A percentile compares a stretch with the other conserved stretches of the same genome.
Conservation (phyloP, 2,888 invertebrate genomes). For the Lordiphosa fenestrarum region DNA sequence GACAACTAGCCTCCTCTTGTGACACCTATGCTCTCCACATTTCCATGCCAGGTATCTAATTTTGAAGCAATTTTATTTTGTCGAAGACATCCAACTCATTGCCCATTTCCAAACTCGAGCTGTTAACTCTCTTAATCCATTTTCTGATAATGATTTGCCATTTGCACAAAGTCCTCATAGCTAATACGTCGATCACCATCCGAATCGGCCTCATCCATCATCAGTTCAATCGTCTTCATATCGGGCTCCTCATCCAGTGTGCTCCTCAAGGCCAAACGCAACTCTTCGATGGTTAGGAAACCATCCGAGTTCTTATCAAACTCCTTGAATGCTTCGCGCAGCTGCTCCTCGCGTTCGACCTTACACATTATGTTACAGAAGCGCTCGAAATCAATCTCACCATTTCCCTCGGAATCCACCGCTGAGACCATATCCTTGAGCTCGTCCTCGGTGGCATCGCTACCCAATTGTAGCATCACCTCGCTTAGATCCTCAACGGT, state of each 20-base stretch:
- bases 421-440: conserved; percentile 9
- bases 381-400: conserved; percentile 1
- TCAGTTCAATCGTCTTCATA: background rate
- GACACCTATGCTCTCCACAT: too few species aligned
- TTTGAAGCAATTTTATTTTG: too few species aligned
- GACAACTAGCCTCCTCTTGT: too few species aligned
- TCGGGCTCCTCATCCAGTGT: conserved; percentile 6
- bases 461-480: conserved; percentile 4
- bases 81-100: too few species aligned
- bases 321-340: background rate
- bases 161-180: conserved; percentile 4
- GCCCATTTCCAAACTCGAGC: too few species aligned
- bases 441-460: background rate
- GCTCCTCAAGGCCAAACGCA: conserved; percentile 1
- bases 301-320: conserved; percentile 10
- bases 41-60: too few species aligned
- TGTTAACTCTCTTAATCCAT: too few species aligned
- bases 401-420: background rate
- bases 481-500: conserved; percentile 2
- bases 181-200: conserved; percentile 6
- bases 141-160: conserved; percentile 10
- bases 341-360: conserved; percentile 7
- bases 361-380: conserved; percentile 1
- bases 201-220: conserved; percentile 13
- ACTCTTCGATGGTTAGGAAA: background rate